phyloP scores from a whole-genome alignment of 2,888 invertebrate genomes.

The Amiota communis region DNA sequence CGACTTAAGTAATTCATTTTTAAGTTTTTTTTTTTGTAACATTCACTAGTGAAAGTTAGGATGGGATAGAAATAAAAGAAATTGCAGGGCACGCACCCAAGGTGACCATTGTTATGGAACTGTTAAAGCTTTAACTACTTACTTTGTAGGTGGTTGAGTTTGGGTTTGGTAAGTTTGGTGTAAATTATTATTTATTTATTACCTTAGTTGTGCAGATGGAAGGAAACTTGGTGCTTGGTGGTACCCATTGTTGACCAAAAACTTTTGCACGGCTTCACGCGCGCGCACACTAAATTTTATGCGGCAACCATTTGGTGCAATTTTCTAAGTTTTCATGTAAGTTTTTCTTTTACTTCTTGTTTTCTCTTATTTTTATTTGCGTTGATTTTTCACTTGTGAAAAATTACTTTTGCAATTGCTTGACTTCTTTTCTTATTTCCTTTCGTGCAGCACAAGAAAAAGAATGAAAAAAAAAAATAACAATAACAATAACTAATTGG shows the following conservation, averaged over 20 bases:
- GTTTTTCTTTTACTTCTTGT: too few relatives aligned
- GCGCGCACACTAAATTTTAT: background rate
- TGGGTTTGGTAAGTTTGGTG: background rate
- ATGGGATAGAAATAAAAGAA: background rate
- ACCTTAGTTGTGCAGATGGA: background rate
- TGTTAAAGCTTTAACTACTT: too few relatives aligned
- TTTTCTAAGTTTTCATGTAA: background rate
- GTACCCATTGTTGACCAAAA: background rate
- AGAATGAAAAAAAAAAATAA: too few relatives aligned
- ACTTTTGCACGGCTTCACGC: slow-evolving; percentile 19
- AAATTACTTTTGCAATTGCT: too few relatives aligned
- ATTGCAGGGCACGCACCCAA: slow-evolving; percentile 18
- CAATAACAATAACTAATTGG: too few relatives aligned
- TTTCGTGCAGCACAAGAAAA: too few relatives aligned
- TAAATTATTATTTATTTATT: slow-evolving; percentile 20
- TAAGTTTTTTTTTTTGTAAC: background rate
- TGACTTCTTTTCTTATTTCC: too few relatives aligned
- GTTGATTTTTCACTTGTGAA: too few relatives aligned
- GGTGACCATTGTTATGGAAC: slow-evolving; percentile 24
- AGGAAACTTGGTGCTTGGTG: too few relatives aligned
- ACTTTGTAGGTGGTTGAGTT: too few relatives aligned
- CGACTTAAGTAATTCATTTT: slow-evolving; percentile 7
- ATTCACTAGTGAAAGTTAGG: background rate
- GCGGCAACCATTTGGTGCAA: background rate
- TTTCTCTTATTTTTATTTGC: too few relatives aligned